These are phyloP conservation scores for Cosmopolites sordidus DNA, from an alignment of 2,888 invertebrate species.

Conservation along the genomic window DNA sequence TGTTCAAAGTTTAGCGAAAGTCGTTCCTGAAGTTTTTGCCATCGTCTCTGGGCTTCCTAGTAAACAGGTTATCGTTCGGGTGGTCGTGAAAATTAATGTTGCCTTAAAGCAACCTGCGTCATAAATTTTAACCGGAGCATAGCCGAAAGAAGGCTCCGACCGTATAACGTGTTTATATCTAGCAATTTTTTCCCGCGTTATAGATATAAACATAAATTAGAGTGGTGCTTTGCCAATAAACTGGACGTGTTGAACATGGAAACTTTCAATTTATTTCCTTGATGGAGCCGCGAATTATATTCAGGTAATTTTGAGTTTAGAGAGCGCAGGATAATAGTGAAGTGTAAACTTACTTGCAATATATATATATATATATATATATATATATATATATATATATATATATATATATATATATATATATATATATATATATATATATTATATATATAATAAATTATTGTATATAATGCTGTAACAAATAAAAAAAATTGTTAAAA, in stretches of 20 bases:
- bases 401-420: slow-evolving; percentile 5
- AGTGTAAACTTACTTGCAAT: too few relatives aligned
- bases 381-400: slow-evolving; percentile 5
- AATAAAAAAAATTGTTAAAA: not conserved
- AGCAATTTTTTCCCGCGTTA: not conserved
- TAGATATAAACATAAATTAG: not conserved
- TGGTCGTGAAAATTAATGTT: slow-evolving; percentile 19
- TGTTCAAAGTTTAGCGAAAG: not conserved
- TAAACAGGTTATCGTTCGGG: slow-evolving; percentile 1
- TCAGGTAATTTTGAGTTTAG: not conserved
- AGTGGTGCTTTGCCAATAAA: not conserved
- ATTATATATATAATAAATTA: slow-evolving; percentile 1
- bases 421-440: slow-evolving; percentile 5
- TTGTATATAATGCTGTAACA: too few relatives aligned
- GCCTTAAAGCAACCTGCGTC: slow-evolving; percentile 14
- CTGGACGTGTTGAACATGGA: not conserved
- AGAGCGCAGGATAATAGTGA: not conserved
- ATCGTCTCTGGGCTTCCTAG: not conserved
- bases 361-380: slow-evolving; percentile 3
- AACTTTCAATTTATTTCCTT: not conserved
- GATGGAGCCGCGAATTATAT: not conserved
- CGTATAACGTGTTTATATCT: slow-evolving; percentile 1
- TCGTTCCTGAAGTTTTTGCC: not conserved
- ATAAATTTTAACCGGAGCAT: slow-evolving; percentile 9
- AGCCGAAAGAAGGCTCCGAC: not conserved